Conservation (phyloP, 2,888 invertebrate species). For the Cephalotes varians region DNA sequence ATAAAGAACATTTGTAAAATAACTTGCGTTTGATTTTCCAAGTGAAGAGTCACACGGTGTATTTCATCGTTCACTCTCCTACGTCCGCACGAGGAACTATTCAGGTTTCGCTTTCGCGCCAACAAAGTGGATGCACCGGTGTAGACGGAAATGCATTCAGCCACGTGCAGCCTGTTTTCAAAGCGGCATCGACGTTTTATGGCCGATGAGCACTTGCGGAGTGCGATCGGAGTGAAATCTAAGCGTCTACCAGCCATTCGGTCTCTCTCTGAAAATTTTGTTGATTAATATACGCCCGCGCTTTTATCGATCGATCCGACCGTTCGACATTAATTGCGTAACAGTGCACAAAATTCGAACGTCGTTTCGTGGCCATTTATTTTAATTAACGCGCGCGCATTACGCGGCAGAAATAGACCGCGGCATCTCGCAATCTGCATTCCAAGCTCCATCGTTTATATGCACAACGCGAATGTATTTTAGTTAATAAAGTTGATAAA, state of each 20-base stretch:
- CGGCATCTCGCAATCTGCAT: slow-evolving; percentile 1
- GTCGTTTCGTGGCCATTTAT: slow-evolving; percentile 33
- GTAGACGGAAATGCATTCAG: slow-evolving; percentile 32
- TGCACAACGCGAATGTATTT: neutral
- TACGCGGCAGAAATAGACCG: slow-evolving; percentile 27
- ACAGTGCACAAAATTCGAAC: slow-evolving; percentile 35
- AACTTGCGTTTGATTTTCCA: neutral
- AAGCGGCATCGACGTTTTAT: slow-evolving; percentile 48
- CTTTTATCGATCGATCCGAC: slow-evolving; percentile 6
- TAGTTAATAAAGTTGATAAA: neutral
- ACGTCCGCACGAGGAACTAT: neutral
- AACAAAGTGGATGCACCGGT: slow-evolving; percentile 33
- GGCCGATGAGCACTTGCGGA: neutral
- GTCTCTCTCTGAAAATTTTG: slow-evolving; percentile 25
- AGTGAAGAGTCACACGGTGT: neutral
- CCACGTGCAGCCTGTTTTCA: slow-evolving; percentile 12
- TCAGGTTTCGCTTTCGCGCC: slow-evolving; percentile 37
- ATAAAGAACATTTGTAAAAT: neutral
- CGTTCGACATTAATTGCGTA: slow-evolving; percentile 38
- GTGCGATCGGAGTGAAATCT: slow-evolving; percentile 22
- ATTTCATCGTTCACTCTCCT: neutral
- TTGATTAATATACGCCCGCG: slow-evolving; percentile 7
- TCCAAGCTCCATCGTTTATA: neutral
- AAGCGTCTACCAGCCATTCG: slow-evolving; percentile 5
- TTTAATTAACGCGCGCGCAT: slow-evolving; percentile 44